Base-by-base conservation (phyloP, 2,797 vertebrate genomes). In the Pempheris klunzingeri region DNA sequence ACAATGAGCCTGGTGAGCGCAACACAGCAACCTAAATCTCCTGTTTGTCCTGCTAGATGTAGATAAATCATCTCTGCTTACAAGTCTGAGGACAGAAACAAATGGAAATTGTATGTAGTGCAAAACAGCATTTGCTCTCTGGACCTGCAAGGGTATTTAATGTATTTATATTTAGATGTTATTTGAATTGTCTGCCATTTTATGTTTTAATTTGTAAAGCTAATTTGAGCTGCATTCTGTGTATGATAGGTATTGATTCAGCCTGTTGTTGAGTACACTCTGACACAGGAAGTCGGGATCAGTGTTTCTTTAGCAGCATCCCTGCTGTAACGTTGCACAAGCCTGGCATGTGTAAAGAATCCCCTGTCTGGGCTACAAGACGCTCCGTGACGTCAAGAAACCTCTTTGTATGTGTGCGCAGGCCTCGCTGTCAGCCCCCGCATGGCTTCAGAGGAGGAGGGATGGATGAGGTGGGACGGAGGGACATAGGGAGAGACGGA, bases 341-440 rank as follows among this genome's bases (percentile, higher is more conserved):
- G 28, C 62, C 52, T 39, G 71, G 55, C 57, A 64, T 86, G 58
- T 70, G 82, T 80, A 77, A 86, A 81, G 88, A 90, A 86, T 90
- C 86, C 89, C 91, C 85, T 32, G 71, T 79, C 73, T 83, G 83
- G 72, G 58, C 74, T 64, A 50, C 81, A 64, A 81, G 82, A 58
- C 72, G 65, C 71, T 36, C 67, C 9, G 78, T 92, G 92, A 93
- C 87, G 87, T 94, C 90, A 92, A n/a, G 69, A 77, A 24, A 46
- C 26, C 70, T 59, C 52, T 81, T 74, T 78, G 60, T 71, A 22
- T 87, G 78, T 76, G 82, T 84, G 77, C 60, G 80, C 66, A 30
- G 60, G 43, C 77, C 53, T 88, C 12, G 38, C 71, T 63, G 74
- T 81, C 80, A 60, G 83, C 90, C 89, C 91, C 61, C 86, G 85